phyloP scores from a whole-genome alignment of 2,888 invertebrate genomes.

The Machimus atricapillus region DNA sequence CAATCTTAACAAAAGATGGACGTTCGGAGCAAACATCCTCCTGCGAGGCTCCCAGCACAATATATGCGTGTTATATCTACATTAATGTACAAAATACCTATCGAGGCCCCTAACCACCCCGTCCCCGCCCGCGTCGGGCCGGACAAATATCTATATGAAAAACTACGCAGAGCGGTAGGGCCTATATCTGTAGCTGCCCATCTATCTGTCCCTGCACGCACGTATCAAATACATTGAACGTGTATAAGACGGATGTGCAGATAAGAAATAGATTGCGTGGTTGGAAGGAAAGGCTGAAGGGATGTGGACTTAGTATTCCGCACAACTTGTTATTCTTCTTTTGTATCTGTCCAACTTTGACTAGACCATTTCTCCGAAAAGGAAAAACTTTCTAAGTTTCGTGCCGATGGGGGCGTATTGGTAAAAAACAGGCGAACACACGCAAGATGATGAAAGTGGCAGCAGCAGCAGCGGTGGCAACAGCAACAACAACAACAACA shows the following conservation, averaged over 20 bases:
- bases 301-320: slow-evolving; percentile 39
- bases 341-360: slow-evolving; percentile 39
- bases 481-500: background rate
- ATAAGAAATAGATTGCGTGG: slow-evolving; percentile 53
- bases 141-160: slow-evolving; percentile 40
- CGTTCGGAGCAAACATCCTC: slow-evolving; percentile 42
- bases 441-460: background rate
- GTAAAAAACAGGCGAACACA: slow-evolving; percentile 32
- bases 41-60: slow-evolving; percentile 27
- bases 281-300: slow-evolving; percentile 44
- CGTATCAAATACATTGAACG: slow-evolving; percentile 48
- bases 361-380: slow-evolving; percentile 37
- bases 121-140: background rate
- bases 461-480: background rate
- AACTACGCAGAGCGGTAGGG: slow-evolving; percentile 8
- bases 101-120: background rate
- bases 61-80: slow-evolving; percentile 49
- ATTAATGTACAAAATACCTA: slow-evolving; percentile 48
- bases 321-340: slow-evolving; percentile 40
- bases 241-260: slow-evolving; percentile 51
- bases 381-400: slow-evolving; percentile 33
- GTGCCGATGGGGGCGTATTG: slow-evolving; percentile 27
- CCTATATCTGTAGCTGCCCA: slow-evolving; percentile 40
- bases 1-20: slow-evolving; percentile 42
- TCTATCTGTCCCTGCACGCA: slow-evolving; percentile 44